Conservation (phyloP, 2,797 vertebrate genomes). For the Bryconaethiops microstoma region DNA sequence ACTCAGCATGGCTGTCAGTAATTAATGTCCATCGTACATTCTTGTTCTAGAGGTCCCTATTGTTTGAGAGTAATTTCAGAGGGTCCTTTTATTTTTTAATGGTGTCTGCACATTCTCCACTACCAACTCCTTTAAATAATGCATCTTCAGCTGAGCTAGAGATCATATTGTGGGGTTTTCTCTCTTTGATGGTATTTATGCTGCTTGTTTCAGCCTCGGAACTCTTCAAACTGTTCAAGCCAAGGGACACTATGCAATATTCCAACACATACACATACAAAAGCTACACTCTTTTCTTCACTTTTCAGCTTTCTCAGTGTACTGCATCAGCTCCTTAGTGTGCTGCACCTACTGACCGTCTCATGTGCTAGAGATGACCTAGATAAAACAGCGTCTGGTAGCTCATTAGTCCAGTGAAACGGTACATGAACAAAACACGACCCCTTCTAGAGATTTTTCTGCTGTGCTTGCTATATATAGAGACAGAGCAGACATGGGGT, state of each 20-base stretch:
- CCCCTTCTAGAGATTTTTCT: neutral
- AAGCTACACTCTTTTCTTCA: neutral
- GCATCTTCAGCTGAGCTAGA: conserved; percentile 43
- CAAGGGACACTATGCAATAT: neutral
- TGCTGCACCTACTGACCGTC: conserved; percentile 28
- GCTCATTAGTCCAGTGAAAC: conserved; percentile 52
- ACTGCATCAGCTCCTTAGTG: conserved; percentile 20
- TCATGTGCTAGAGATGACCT: conserved; percentile 52
- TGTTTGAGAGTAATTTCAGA: conserved; percentile 48
- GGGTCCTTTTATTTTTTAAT: conserved; percentile 59
- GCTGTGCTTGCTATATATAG: neutral
- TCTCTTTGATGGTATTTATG: conserved; percentile 31
- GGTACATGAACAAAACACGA: conserved; percentile 32
- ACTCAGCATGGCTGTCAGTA: conserved; percentile 43
- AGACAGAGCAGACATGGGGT: neutral
- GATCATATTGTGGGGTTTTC: conserved; percentile 40
- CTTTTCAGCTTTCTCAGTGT: conserved; percentile 8
- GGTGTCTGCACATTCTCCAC: conserved; percentile 35
- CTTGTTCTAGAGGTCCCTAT: conserved; percentile 42
- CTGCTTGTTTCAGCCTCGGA: conserved; percentile 6
- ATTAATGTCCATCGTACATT: conserved; percentile 50
- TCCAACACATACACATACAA: conserved; percentile 19
- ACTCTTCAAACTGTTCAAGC: conserved; percentile 18
- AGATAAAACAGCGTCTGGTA: conserved; percentile 51
- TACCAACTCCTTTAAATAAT: conserved; percentile 59